Evolutionary conservation across 2,888 invertebrate species (phyloP).

Genomic region (Limnephilus auricula): DNA sequence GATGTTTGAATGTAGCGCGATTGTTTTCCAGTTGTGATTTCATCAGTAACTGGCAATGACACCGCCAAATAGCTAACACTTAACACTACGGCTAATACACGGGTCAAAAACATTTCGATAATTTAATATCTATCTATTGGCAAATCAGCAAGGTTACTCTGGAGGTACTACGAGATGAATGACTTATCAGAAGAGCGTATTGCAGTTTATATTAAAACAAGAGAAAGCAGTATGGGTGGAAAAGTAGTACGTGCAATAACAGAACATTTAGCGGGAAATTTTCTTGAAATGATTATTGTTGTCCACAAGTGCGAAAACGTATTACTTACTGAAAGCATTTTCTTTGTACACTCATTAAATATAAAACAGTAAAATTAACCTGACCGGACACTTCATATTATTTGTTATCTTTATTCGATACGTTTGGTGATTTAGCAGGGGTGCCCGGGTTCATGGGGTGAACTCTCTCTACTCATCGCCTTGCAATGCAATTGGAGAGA

Average conservation of each 20-base stretch:
- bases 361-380: too few species aligned
- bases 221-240: background rate
- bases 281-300: conserved; percentile 5
- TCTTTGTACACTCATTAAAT: background rate
- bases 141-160: background rate
- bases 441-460: too few species aligned
- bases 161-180: background rate
- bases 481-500: too few species aligned
- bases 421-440: too few species aligned
- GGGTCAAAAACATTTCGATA: background rate
- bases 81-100: background rate
- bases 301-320: background rate
- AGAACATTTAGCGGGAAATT: conserved; percentile 21
- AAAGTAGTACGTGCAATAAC: conserved; percentile 30
- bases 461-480: too few species aligned
- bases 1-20: background rate
- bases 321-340: background rate
- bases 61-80: background rate
- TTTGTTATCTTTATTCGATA: too few species aligned
- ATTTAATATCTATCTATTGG: background rate
- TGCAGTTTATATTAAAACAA: conserved; percentile 13
- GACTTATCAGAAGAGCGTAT: background rate
- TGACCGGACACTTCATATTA: too few species aligned
- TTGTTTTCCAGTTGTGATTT: background rate
- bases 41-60: background rate